Evolutionary conservation across 2,113 vertebrate genomes (phyloP), one percentile per base, ranked within the genome.

Genomic region (Tapirus terrestris): DNA sequence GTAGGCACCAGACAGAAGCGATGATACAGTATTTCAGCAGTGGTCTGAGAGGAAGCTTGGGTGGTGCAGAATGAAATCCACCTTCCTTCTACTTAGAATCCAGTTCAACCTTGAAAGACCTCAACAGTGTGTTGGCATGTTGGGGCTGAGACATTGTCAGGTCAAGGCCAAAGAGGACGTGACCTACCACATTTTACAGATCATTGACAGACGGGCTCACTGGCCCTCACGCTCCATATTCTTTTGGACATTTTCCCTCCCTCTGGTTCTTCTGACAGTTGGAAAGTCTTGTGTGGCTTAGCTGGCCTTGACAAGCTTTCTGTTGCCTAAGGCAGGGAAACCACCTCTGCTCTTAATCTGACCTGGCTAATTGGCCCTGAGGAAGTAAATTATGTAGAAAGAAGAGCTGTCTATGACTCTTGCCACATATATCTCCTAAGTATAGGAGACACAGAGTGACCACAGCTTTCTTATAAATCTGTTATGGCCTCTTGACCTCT

Each of bases 401-500:
- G 92, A 88, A 73, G 87, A 96, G 84, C 92, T 33, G 21, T 70
- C 89, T 91, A 33, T 82, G 91, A 84, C 68, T 16, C 73, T 65
- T 17, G 91, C 84, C 72, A 48, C 75, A 81, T 96, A 39, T 53
- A 92, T 81, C 95, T 97, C 92, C 75, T 87, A 72, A 76, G 92
- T 75, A 31, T 12, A 80, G 83, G 90, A 93, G 58, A 75, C 39
- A 51, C 45, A 91, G 96, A 96, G 96, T 97, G 97, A 94, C 91
- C 98, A 89, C 80, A 96, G 88, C 75, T 97, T 98, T 98, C 93
- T 94, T 98, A 96, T 97, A 97, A 98, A 98, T 97, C 97, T 95
- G 36, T 65, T 94, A 85, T 90, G 96, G 97, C 91, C n/a, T 97
- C 91, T 91, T 98, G 96, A 97, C 98, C 96, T 79, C 97, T 96